Conservation (phyloP, 1,140 invertebrate species). For the Tetramorium simillimum region DNA sequence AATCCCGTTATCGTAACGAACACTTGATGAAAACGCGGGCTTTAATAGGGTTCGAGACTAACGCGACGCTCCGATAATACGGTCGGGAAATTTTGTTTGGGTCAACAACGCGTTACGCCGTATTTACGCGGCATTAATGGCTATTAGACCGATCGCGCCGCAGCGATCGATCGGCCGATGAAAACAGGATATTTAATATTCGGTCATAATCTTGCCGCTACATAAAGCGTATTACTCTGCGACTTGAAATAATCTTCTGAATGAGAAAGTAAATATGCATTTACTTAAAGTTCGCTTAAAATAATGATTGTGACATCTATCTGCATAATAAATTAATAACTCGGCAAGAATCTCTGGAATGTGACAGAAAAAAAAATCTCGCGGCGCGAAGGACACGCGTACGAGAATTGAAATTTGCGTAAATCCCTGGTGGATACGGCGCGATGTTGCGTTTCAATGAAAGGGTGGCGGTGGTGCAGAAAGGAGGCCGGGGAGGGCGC, state of each 20-base stretch:
- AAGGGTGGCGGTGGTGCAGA: slow-evolving; percentile 59
- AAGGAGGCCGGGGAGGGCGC: slow-evolving; percentile 55
- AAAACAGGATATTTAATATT: slow-evolving; percentile 44
- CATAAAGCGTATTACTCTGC: neutral
- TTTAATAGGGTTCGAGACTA: slow-evolving; percentile 35
- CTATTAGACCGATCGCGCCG: slow-evolving; percentile 41
- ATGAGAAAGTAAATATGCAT: no score
- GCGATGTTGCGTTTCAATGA: slow-evolving; percentile 45
- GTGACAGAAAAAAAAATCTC: neutral
- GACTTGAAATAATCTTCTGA: neutral
- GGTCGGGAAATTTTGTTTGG: slow-evolving; percentile 56
- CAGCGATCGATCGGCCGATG: slow-evolving; percentile 7
- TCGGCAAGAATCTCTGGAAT: no score
- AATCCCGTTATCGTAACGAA: slow-evolving; percentile 35
- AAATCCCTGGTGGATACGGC: slow-evolving; percentile 46
- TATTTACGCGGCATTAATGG: slow-evolving; percentile 50
- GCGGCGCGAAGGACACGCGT: neutral
- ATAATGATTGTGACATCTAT: neutral
- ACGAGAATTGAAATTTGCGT: slow-evolving; percentile 55
- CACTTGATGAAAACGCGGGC: slow-evolving; percentile 30
- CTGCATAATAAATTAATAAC: neutral
- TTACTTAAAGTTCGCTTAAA: neutral
- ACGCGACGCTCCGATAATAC: slow-evolving; percentile 33
- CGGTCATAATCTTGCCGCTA: neutral
- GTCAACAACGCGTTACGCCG: slow-evolving; percentile 53